Percentiles rank a stretch among this genome's conserved stretches.
Conservation (phyloP, 2,888 invertebrate genomes). For the Oligia fasciuncula region DNA sequence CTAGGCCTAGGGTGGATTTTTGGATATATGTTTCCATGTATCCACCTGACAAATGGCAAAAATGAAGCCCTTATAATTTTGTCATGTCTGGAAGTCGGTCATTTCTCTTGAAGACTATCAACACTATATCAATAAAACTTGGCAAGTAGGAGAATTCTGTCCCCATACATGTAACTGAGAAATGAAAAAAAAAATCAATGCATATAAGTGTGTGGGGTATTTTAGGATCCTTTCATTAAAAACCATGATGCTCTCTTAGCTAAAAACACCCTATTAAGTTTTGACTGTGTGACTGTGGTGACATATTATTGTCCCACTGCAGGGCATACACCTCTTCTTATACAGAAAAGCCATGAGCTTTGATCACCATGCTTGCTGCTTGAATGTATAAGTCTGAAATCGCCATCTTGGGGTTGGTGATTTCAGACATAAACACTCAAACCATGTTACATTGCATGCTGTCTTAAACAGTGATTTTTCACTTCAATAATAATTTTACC, state of each 20-base stretch:
- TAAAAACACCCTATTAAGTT: too few relatives aligned
- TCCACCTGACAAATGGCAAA: too few relatives aligned
- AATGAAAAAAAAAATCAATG: not conserved
- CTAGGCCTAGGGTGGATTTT: too few relatives aligned
- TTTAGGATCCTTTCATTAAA: not conserved
- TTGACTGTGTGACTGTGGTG: not conserved
- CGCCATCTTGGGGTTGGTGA: not conserved
- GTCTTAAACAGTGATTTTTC: not conserved
- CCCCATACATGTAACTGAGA: not conserved
- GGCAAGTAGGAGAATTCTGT: not conserved
- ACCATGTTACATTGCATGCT: not conserved
- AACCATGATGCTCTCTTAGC: not conserved
- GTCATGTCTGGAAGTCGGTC: not conserved
- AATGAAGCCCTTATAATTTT: not conserved
- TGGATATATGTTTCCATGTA: too few relatives aligned
- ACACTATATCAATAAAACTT: not conserved
- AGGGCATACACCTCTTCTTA: not conserved
- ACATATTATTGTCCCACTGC: not conserved
- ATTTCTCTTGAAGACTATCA: not conserved
- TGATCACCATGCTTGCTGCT: not conserved
- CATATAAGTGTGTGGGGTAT: not conserved
- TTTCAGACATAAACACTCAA: not conserved
- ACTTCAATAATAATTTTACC: not conserved
- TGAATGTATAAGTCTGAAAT: too few relatives aligned
- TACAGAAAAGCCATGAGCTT: not conserved